Percentiles rank a stretch among this genome's conserved stretches.
Conservation (phyloP, 1,140 invertebrate species). For the Sminthurinus signatus region DNA sequence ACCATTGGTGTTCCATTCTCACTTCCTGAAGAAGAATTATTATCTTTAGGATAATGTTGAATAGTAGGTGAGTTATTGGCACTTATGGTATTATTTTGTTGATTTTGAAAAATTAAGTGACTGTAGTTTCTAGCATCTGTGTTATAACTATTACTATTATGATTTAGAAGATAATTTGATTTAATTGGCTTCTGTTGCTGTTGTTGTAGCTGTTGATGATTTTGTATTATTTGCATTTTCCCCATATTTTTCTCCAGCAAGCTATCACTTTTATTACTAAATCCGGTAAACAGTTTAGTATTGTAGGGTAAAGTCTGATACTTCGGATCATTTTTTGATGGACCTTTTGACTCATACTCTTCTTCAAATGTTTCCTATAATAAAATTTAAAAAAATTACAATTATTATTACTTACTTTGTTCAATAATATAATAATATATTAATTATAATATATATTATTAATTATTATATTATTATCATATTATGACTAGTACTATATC, state of each 20-base stretch:
- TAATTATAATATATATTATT: not conserved
- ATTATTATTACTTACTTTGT: not conserved
- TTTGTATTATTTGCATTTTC: conserved; percentile 60
- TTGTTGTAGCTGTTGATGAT: conserved; percentile 36
- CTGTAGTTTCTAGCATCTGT: conserved; percentile 36
- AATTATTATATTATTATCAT: too few species aligned
- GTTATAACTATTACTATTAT: not conserved
- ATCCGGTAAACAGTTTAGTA: conserved; percentile 59
- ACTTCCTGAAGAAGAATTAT: too few species aligned
- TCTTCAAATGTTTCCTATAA: conserved; percentile 22
- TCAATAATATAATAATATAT: not conserved
- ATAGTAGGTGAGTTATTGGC: conserved; percentile 20
- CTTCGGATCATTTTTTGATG: conserved; percentile 84
- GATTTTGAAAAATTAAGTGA: conserved; percentile 34
- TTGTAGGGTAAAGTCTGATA: conserved; percentile 89
- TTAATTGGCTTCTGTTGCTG: conserved; percentile 24
- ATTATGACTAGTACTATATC: too few species aligned
- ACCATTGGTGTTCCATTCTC: too few species aligned
- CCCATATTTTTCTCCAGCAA: conserved; percentile 47
- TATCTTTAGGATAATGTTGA: too few species aligned
- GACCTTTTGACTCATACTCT: conserved; percentile 44
- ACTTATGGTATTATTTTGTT: conserved; percentile 32
- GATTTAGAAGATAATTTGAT: conserved; percentile 10
- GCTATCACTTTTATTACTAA: conserved; percentile 33
- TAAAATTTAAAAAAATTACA: not conserved